phyloP scores from a whole-genome alignment of 2,888 invertebrate genomes.

The Nectonema munidae region DNA sequence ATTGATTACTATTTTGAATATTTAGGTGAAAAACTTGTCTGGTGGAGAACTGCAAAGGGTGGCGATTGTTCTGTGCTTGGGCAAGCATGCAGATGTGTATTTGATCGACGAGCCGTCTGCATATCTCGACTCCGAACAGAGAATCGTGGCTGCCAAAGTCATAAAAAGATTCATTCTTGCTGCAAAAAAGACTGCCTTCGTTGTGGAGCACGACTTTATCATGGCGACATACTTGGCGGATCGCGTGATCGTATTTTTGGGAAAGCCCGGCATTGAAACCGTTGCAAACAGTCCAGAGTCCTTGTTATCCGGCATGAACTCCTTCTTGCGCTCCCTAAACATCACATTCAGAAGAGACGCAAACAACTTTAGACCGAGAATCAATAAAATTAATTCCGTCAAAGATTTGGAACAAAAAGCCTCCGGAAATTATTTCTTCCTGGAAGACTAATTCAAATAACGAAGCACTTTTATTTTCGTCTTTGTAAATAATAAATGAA shows the following conservation, averaged over 20 bases:
- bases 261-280: slow-evolving; percentile 53
- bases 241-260: slow-evolving; percentile 89
- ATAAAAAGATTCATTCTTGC: slow-evolving; percentile 86
- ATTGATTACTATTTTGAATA: too few relatives aligned
- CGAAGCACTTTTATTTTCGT: too few relatives aligned
- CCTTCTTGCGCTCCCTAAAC: slow-evolving; percentile 62
- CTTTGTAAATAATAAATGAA: too few relatives aligned
- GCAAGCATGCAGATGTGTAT: slow-evolving; percentile 93
- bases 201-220: slow-evolving; percentile 98
- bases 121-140: slow-evolving; percentile 93
- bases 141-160: slow-evolving; percentile 93
- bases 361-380: slow-evolving; percentile 84
- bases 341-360: slow-evolving; percentile 95
- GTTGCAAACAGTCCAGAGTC: slow-evolving; percentile 51
- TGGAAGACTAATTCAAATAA: slow-evolving; percentile 50
- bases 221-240: slow-evolving; percentile 98
- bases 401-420: slow-evolving; percentile 92
- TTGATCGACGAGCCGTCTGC: slow-evolving; percentile 94
- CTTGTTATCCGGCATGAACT: slow-evolving; percentile 82
- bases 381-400: slow-evolving; percentile 76
- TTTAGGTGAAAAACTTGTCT: slow-evolving; percentile 49
- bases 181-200: slow-evolving; percentile 93
- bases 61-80: slow-evolving; percentile 68
- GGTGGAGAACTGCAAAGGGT: slow-evolving; percentile 96
- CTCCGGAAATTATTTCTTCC: slow-evolving; percentile 87